Evolutionary conservation across 2,888 invertebrate genomes (phyloP), one percentile per base, ranked within the genome.

Genomic region (Drosophila maculinotata): DNA sequence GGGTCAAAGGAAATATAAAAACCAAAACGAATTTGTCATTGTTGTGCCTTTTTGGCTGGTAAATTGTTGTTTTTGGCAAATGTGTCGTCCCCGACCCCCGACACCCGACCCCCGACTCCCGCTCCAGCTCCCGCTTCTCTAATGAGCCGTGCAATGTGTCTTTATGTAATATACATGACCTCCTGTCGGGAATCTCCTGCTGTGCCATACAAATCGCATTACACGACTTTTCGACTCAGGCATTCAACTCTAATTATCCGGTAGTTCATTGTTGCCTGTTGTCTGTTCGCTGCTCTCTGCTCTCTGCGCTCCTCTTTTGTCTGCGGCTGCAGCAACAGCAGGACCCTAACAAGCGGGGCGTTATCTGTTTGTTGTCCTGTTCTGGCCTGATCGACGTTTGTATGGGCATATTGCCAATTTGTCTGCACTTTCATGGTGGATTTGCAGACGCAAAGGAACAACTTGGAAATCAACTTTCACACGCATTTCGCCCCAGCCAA

Each of bases 201-300:
- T 78, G 86, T 54, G 84, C 75, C 81, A 80, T 88, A 88, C 83
- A 90, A 90, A 90, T 90, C 90, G 87, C 79, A 90, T 90, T 89
- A 90, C 89, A 90, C 88, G 90, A 88, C 89, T 87, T 90, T 90
- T 90, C 77, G 86, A 84, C 86, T 84, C 60, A 41, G 52, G 57
- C 75, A 79, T 82, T 84, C 82, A 74, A 78, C 87, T 87, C 82
- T 85, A 85, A 84, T 84, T 84, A 87, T 86, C 76, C 82, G 81
- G 87, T 87, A 86, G 87, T 84, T 74, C 87, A 76, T 84, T 84
- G 76, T 76, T 57, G 59, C 35, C 53, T 23, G 53, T 42, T 20
- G 20, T 20, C 20, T 20, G 4, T 20, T 20, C 2, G 2, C 20
- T 86, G 76, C 77, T 57, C 56, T 31, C 53, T 23, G 53, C 31